These are phyloP conservation scores for Neoitamus cyanurus DNA, from an alignment of 2,888 invertebrate genomes.

Conservation along the genomic window DNA sequence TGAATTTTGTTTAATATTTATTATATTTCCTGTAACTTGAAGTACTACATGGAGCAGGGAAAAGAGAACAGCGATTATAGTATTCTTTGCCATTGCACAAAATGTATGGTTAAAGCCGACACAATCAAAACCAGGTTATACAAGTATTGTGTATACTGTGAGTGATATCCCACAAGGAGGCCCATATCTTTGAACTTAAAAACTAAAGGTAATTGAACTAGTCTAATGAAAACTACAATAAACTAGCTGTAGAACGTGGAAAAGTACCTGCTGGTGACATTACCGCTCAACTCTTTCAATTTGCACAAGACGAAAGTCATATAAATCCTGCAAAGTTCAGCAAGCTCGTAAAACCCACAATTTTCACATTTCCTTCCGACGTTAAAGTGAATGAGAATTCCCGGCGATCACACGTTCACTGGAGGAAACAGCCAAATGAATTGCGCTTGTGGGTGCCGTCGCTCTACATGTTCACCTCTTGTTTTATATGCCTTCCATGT, in stretches of 20 bases:
- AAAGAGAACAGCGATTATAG: too few species aligned
- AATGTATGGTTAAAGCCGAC: too few species aligned
- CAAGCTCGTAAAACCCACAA: not conserved
- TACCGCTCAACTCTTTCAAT: not conserved
- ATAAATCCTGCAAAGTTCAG: not conserved
- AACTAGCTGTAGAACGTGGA: not conserved
- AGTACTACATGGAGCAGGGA: too few species aligned
- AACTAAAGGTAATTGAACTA: too few species aligned
- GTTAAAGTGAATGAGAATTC: not conserved
- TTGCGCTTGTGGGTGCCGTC: not conserved
- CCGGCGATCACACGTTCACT: not conserved
- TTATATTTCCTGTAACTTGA: too few species aligned
- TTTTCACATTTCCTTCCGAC: slow-evolving; percentile 1
- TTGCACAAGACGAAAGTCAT: not conserved
- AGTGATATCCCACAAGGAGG: too few species aligned
- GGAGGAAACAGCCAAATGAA: not conserved
- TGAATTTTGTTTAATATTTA: too few species aligned
- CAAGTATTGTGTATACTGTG: too few species aligned
- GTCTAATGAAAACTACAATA: too few species aligned
- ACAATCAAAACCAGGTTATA: too few species aligned
- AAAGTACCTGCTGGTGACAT: not conserved
- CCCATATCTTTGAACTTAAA: too few species aligned
- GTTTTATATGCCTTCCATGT: not conserved
- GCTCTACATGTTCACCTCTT: not conserved
- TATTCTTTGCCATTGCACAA: too few species aligned